phyloP scores from a whole-genome alignment of 1,140 invertebrate genomes.

The Patella vulgata region DNA sequence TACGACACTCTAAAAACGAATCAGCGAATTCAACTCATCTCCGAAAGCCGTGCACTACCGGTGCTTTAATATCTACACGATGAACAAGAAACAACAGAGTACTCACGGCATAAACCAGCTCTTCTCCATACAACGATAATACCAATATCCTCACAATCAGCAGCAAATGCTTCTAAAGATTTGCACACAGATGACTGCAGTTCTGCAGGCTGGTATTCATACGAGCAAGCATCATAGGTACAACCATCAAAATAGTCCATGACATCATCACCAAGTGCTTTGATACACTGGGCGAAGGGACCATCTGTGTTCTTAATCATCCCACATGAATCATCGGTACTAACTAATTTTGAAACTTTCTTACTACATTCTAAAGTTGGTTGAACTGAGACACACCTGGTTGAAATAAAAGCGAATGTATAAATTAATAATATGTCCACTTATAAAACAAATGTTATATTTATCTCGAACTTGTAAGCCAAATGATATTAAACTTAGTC shows the following conservation, averaged over 20 bases:
- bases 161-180: conserved; percentile 29
- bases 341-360: neutral
- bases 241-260: conserved; percentile 30
- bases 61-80: too few relatives aligned
- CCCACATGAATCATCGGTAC: conserved; percentile 21
- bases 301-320: conserved; percentile 20
- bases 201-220: conserved; percentile 6
- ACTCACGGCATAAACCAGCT: conserved; percentile 30
- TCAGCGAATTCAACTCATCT: too few relatives aligned
- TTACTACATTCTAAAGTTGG: neutral
- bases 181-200: conserved; percentile 18
- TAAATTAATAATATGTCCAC: too few relatives aligned
- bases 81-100: too few relatives aligned
- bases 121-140: conserved; percentile 31
- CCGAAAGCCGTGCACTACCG: too few relatives aligned
- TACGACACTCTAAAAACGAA: too few relatives aligned
- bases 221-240: conserved; percentile 28
- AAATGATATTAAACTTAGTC: too few relatives aligned
- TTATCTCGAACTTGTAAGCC: too few relatives aligned
- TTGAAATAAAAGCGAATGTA: too few relatives aligned
- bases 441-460: too few relatives aligned
- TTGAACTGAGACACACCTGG: conserved; percentile 5
- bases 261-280: neutral
- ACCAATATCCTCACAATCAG: conserved; percentile 30
- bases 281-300: conserved; percentile 30